A percentile compares a stretch with the other conserved stretches of the same genome.
Evolutionary conservation across 2,113 vertebrate species (phyloP).

Genomic region (Rhineura floridana): DNA sequence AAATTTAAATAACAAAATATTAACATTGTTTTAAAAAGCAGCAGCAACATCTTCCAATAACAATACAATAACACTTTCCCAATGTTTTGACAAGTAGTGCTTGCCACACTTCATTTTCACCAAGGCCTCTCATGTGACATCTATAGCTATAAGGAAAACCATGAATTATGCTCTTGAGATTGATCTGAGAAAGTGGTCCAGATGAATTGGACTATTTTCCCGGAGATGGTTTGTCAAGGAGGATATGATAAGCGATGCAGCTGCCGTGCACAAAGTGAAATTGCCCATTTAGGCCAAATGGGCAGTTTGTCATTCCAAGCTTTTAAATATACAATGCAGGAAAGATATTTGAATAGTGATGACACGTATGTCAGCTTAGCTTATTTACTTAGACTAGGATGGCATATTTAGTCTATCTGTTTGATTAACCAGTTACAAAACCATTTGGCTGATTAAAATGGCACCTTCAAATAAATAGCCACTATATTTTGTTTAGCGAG

Average conservation of each 20-base stretch:
- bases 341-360: not conserved
- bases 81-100: too few relatives aligned
- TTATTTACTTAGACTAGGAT: not conserved
- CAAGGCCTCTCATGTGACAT: not conserved
- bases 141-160: conserved; percentile 15
- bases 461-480: not conserved
- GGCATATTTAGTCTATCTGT: not conserved
- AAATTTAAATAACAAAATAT: too few relatives aligned
- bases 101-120: not conserved
- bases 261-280: not conserved
- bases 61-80: too few relatives aligned
- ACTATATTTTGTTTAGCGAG: not conserved
- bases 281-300: not conserved
- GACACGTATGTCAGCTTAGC: not conserved
- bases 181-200: not conserved
- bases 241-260: not conserved
- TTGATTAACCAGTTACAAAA: not conserved
- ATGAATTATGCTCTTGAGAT: not conserved
- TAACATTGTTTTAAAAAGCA: too few relatives aligned
- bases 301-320: not conserved
- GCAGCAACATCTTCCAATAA: too few relatives aligned
- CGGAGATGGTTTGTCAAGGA: not conserved
- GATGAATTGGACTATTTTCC: not conserved
- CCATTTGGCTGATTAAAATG: not conserved
- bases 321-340: not conserved